Percentiles rank a stretch among this genome's conserved stretches.
Conservation (phyloP, 2,888 invertebrate genomes). For the Cerastis rubricosa region DNA sequence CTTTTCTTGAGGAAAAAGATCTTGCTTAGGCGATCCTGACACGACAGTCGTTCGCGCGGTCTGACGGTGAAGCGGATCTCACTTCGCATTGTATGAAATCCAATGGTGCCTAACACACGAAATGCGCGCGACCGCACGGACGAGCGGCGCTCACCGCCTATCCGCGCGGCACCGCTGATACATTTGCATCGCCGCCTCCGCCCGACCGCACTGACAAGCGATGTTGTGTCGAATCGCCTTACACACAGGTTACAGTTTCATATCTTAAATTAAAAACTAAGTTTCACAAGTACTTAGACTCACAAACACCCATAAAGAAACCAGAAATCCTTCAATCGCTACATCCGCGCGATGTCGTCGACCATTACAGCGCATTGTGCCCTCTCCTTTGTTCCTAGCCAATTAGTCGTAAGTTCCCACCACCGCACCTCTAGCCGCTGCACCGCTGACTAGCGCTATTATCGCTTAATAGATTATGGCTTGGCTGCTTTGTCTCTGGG, state of each 20-base stretch:
- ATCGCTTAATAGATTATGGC: conserved; percentile 84
- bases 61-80: background rate
- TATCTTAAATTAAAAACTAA: too few relatives aligned
- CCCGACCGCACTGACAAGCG: background rate
- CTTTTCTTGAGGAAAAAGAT: background rate
- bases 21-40: background rate
- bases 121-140: background rate
- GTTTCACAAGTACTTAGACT: background rate
- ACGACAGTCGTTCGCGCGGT: background rate
- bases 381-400: conserved; percentile 82
- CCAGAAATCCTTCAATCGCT: conserved; percentile 51
- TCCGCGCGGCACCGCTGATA: background rate
- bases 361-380: conserved; percentile 78
- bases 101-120: background rate
- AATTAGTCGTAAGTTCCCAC: conserved; percentile 73
- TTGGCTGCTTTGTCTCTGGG: conserved; percentile 76
- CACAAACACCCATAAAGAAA: conserved; percentile 2
- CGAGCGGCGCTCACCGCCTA: background rate
- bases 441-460: conserved; percentile 70
- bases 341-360: conserved; percentile 72
- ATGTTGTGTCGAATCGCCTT: background rate
- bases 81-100: background rate
- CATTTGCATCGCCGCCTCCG: background rate
- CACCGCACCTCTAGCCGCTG: conserved; percentile 64
- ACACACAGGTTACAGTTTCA: background rate